Evolutionary conservation across 2,888 invertebrate genomes (phyloP), one percentile per base, ranked within the genome.

Genomic region (Andrena marginata): DNA sequence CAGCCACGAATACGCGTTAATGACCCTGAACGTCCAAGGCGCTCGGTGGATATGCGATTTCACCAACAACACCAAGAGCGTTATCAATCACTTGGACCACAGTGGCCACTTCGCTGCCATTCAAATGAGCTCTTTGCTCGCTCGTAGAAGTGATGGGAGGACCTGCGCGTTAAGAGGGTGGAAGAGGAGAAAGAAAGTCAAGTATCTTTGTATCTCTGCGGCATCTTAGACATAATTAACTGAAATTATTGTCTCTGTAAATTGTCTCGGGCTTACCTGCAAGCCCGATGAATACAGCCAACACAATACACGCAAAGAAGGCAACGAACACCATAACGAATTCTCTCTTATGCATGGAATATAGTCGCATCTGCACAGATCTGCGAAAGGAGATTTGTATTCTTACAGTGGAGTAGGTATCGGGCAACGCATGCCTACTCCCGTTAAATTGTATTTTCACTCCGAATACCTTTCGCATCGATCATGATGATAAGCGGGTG

Each of bases 401-500:
- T 13, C 13, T 4, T 67, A 26, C 31, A n/a, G 16, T 33, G 23
- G 3, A 51, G 10, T 35, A 26, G n/a, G 2, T 51, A 16, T 20
- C 16, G 16, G 33, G 10, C 64, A 56, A 4, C 10, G 20, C 23
- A 29, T 29, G 23, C 62, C 62, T 67, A 73, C 8, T 54, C n/a
- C 54, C 20, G 23, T 29, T 10, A 60, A 60, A 26, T 65, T 49
- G 76, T 35, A 8, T 63, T 64, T 29, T 4, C 0, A 23, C 23
- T 7, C 13, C 0, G 75, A 54, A 35, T 95, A 98, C 98, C 98
- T 97, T 95, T 99, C 99, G 94, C 99, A 99, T 80, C 99, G 96
- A 94, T 99, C 99, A 95, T 99, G 99, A 93, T 99, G 98, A 95
- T 99, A 99, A 85, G 99, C 98, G 49, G 99, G 99, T 35, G 99